Evolutionary conservation across 2,888 invertebrate species (phyloP).

Genomic region (Drosophila affinis): DNA sequence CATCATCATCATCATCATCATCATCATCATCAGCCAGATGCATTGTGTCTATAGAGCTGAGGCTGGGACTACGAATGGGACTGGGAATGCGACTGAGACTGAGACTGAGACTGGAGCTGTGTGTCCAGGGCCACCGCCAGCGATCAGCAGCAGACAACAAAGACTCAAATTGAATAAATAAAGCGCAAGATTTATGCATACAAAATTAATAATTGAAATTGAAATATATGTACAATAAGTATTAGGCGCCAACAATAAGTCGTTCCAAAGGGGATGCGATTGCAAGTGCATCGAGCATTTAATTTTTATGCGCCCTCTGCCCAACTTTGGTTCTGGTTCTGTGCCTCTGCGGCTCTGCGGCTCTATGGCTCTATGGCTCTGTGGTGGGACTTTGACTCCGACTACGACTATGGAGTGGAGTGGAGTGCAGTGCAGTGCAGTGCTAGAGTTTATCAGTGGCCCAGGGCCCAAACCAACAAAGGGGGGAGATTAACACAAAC

Average conservation of each 20-base stretch:
- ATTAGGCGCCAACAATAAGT: constrained; percentile 58
- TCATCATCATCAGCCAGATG: constrained; percentile 33
- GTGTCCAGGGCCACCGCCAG: constrained; percentile 54
- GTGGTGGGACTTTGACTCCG: too few relatives aligned
- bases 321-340: background rate
- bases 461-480: constrained; percentile 7
- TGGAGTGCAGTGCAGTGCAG: constrained; percentile 9
- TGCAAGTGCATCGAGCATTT: constrained; percentile 66
- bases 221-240: constrained; percentile 59
- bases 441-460: constrained; percentile 57
- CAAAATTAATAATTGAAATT: constrained; percentile 69
- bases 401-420: constrained; percentile 1
- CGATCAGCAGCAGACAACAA: constrained; percentile 70
- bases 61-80: background rate
- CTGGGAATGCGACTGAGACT: background rate
- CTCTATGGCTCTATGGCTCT: background rate
- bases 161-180: constrained; percentile 75
- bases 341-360: too few relatives aligned
- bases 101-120: constrained; percentile 6
- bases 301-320: constrained; percentile 53
- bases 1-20: constrained; percentile 8
- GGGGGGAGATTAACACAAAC: constrained; percentile 60
- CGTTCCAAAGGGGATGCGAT: constrained; percentile 4
- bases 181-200: constrained; percentile 74
- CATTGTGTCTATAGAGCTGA: constrained; percentile 51